Conservation (phyloP, 2,113 vertebrate species). For the Strigops habroptila region DNA sequence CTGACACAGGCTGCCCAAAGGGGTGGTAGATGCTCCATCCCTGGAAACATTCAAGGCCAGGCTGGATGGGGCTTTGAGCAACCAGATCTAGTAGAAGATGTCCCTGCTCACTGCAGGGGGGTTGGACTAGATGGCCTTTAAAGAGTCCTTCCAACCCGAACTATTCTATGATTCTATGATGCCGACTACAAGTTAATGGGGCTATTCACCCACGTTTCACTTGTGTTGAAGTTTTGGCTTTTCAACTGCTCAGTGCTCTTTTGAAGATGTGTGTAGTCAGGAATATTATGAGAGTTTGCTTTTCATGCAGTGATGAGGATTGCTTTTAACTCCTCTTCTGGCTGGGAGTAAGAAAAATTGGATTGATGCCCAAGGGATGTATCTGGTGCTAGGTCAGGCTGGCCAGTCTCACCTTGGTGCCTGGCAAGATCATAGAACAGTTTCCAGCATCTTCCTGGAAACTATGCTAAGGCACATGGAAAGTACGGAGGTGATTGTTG, state of each 20-base stretch:
- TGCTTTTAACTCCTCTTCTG: background rate
- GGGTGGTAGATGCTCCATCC: background rate
- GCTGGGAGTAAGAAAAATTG: background rate
- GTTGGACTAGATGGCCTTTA: background rate
- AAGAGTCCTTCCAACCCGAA: background rate
- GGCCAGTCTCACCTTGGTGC: background rate
- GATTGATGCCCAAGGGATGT: background rate
- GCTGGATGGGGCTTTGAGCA: background rate
- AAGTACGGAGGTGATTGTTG: background rate
- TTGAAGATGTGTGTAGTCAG: background rate
- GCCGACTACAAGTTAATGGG: background rate
- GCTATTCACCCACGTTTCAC: background rate
- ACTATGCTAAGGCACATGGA: too few species aligned
- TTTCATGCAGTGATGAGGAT: background rate
- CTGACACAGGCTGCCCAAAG: background rate
- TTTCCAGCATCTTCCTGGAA: too few species aligned
- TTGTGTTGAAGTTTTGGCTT: background rate
- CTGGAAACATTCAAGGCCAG: background rate
- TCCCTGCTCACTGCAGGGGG: background rate
- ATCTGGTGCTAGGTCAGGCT: background rate
- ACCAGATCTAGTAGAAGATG: background rate
- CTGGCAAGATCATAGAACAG: too few species aligned
- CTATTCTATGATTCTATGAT: background rate
- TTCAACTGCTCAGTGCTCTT: background rate
- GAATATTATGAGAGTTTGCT: background rate